These are phyloP conservation scores for Acronicta leporina DNA, from an alignment of 2,888 invertebrate species.

Conservation along the genomic window DNA sequence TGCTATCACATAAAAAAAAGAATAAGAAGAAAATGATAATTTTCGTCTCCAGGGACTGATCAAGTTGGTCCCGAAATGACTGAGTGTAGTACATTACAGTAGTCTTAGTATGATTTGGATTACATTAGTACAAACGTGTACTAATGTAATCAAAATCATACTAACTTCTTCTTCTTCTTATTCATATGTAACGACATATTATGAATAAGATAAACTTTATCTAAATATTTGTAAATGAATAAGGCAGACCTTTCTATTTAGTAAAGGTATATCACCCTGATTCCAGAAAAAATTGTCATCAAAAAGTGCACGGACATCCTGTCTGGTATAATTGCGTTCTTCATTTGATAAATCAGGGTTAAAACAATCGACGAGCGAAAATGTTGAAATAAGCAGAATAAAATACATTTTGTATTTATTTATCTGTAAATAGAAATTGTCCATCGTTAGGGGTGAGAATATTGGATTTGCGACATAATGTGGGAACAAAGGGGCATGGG, in stretches of 20 bases:
- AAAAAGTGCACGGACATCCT: slow-evolving; percentile 14
- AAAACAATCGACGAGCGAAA: slow-evolving; percentile 8
- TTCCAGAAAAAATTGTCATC: slow-evolving; percentile 61
- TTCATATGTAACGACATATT: too few relatives aligned
- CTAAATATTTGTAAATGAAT: neutral
- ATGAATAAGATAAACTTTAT: neutral
- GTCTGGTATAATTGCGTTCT: neutral
- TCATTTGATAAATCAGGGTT: neutral
- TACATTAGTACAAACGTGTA: too few relatives aligned
- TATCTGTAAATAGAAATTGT: slow-evolving; percentile 42
- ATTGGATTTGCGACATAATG: slow-evolving; percentile 22
- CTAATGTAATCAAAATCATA: too few relatives aligned
- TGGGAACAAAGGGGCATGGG: slow-evolving; percentile 27
- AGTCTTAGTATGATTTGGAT: too few relatives aligned
- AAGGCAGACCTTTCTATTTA: slow-evolving; percentile 75
- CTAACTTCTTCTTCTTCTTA: too few relatives aligned
- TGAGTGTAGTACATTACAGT: too few relatives aligned
- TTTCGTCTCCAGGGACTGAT: neutral
- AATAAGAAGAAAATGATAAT: too few relatives aligned
- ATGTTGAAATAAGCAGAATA: slow-evolving; percentile 8
- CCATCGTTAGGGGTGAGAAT: slow-evolving; percentile 16
- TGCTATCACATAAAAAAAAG: too few relatives aligned
- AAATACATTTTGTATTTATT: slow-evolving; percentile 17
- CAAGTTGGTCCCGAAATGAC: too few relatives aligned
- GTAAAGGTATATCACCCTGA: slow-evolving; percentile 71